Base-by-base conservation (phyloP, 1,140 invertebrate species). In the Conopomorpha cramerella region DNA sequence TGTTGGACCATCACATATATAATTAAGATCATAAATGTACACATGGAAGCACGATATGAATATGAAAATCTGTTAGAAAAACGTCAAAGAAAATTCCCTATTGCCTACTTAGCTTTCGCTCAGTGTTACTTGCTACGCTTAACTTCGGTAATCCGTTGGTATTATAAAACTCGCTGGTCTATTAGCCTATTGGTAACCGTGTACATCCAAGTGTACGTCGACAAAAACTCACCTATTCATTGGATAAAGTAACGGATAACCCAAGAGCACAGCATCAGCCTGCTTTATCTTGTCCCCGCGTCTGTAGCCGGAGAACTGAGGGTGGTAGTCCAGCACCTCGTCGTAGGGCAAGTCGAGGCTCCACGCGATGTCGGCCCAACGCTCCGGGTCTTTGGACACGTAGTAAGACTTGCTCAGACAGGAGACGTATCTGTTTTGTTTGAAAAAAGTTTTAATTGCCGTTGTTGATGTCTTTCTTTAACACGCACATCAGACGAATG, bases 201-300 rank as follows among this genome's bases (percentile, higher is more conserved):
- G n/a, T n/a, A n/a, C n/a, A n/a, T n/a, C n/a, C n/a, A n/a, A n/a
- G 4, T 29, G 6, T 32, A 7, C 16, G 13, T 16, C 11, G 16
- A 18, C 6, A 34, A 25, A 36, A 2, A 40, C 45, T 34, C 38
- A 74, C 72, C 53, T 32, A 39, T 76, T 73, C 77, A 71, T 81
- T n/a, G 66, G 51, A 48, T 80, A 82, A 14, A 73, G 63, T 12
- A 83, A 34, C 0, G 82, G 82, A 46, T 70, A 83, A 0, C 80
- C 81, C 2, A 83, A 45, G 3, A 83, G 44, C 16, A 82, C 72
- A 8, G 64, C 71, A 38, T 83, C 82, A 10, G 82, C 82, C 39
- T 83, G 82, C 32, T 83, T 83, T 7, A 83, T 76, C n/a, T 30
- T 38, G 2, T 70, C 67, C 4, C 67, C 63, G 8, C 59, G 36